phyloP scores from a whole-genome alignment of 2,797 vertebrate genomes.

The Adrianichthys oophorus region DNA sequence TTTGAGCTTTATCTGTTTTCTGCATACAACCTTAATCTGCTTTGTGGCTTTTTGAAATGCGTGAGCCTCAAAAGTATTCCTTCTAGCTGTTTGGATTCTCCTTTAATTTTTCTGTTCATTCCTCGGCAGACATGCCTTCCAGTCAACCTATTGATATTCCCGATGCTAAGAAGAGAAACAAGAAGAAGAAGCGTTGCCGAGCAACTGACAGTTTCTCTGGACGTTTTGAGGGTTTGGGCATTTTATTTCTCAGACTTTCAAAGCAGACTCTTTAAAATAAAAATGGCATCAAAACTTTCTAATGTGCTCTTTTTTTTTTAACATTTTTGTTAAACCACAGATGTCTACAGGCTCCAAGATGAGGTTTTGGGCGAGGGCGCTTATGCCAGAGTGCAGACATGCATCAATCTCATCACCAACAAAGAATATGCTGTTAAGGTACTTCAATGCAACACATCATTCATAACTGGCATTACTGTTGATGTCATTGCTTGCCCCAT shows the following conservation, averaged over 20 bases:
- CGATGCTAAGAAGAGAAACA: constrained; percentile 93
- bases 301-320: no score
- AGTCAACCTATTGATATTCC: constrained; percentile 98
- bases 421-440: constrained; percentile 99
- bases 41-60: background rate
- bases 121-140: constrained; percentile 85
- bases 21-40: background rate
- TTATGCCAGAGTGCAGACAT: constrained; percentile 94
- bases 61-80: no score
- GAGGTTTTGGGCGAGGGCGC: constrained; percentile 95
- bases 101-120: constrained; percentile 23
- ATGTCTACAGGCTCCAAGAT: constrained; percentile 95
- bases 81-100: background rate
- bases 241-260: background rate
- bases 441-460: constrained; percentile 14
- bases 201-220: constrained; percentile 98
- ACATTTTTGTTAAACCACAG: constrained; percentile 64
- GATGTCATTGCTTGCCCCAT: constrained; percentile 3
- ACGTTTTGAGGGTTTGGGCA: constrained; percentile 88
- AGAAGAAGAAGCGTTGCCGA: constrained; percentile 97
- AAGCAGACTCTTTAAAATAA: no score
- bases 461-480: constrained; percentile 1
- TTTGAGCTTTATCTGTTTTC: background rate
- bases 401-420: constrained; percentile 94
- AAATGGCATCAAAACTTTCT: no score